Evolutionary conservation across 2,113 vertebrate species (phyloP).

Genomic region (Scytalopus superciliaris): DNA sequence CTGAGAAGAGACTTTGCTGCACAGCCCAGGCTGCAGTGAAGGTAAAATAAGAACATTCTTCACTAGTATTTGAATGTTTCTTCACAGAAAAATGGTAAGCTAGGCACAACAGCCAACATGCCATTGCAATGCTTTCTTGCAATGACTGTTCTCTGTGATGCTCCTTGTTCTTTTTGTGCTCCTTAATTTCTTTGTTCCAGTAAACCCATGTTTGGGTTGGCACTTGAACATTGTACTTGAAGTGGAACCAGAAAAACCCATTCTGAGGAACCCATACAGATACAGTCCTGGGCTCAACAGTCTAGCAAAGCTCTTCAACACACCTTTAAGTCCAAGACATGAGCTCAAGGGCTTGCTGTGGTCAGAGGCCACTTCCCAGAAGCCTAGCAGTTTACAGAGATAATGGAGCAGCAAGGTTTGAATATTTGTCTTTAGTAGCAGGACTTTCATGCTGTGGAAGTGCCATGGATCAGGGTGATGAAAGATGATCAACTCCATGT

Average conservation of each 20-base stretch:
- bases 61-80: background rate
- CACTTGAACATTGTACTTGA: background rate
- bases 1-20: background rate
- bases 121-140: background rate
- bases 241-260: background rate
- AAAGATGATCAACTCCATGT: background rate
- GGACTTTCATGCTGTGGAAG: background rate
- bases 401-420: background rate
- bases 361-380: background rate
- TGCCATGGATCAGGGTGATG: background rate
- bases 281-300: background rate
- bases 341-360: background rate
- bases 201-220: background rate
- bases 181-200: background rate
- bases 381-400: background rate
- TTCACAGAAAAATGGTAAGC: background rate
- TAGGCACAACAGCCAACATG: background rate
- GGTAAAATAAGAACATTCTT: background rate
- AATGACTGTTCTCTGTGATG: background rate
- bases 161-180: background rate
- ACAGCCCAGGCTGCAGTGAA: background rate
- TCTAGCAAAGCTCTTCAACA: background rate
- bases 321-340: background rate
- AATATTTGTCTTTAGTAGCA: background rate
- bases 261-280: background rate